Percentiles rank a stretch among this genome's conserved stretches.
phyloP scores from a whole-genome alignment of 2,888 invertebrate genomes.

The Caenorhabditis sp. region DNA sequence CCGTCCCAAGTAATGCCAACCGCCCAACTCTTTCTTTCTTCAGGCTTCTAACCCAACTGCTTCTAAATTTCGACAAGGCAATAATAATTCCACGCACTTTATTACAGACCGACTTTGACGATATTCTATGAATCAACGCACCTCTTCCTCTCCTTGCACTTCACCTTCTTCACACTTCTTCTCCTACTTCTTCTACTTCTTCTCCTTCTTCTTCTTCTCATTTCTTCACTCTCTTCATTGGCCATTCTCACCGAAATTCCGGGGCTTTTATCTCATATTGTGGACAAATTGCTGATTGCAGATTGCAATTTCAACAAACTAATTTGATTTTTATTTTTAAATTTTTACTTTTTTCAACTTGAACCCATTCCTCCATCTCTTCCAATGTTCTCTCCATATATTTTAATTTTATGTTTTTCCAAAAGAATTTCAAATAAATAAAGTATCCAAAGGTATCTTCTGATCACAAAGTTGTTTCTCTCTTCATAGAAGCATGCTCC shows the following conservation, averaged over 20 bases:
- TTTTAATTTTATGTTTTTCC: too few relatives aligned
- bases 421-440: too few relatives aligned
- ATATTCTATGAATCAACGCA: slow-evolving; percentile 61
- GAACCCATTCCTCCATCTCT: not conserved
- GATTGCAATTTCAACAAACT: not conserved
- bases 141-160: slow-evolving; percentile 4
- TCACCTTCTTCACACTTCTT: too few relatives aligned
- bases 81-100: slow-evolving; percentile 49
- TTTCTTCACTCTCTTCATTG: slow-evolving; percentile 19
- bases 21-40: slow-evolving; percentile 2
- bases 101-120: slow-evolving; percentile 69
- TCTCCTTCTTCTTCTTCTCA: not conserved
- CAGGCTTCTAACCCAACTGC: slow-evolving; percentile 14
- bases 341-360: slow-evolving; percentile 1
- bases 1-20: not conserved
- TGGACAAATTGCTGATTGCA: slow-evolving; percentile 12
- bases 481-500: not conserved
- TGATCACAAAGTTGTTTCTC: not conserved
- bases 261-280: slow-evolving; percentile 59
- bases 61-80: slow-evolving; percentile 45
- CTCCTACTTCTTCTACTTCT: not conserved
- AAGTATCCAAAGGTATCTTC: too few relatives aligned
- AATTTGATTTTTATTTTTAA: not conserved
- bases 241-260: slow-evolving; percentile 47
- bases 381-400: not conserved